These are phyloP conservation scores for Platygyra sinensis DNA, from an alignment of 64 coral and sea anemone species.

Conservation along the genomic window DNA sequence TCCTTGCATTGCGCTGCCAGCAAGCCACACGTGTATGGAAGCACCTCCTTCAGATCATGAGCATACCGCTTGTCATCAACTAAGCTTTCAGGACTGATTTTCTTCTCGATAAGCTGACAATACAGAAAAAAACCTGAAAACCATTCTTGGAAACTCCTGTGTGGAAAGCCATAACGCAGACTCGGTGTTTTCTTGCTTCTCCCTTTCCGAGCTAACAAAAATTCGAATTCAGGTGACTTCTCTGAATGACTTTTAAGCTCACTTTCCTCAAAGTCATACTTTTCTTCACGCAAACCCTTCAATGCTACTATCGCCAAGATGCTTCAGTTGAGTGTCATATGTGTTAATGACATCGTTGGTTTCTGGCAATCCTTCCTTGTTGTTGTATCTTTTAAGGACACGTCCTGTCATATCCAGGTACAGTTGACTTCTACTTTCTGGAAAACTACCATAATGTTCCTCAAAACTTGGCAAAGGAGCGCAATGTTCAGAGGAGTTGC, in stretches of 20 bases:
- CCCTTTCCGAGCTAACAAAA: not conserved
- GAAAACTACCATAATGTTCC: not conserved
- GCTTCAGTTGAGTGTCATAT: not conserved
- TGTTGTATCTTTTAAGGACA: slow-evolving; percentile 8
- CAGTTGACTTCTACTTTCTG: not conserved
- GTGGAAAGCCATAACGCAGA: not conserved
- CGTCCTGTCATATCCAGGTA: not conserved
- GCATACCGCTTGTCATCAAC: not conserved
- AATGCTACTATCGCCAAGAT: not conserved
- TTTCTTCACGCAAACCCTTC: not conserved
- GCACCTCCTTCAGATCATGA: not conserved
- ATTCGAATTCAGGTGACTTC: not conserved
- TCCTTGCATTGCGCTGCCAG: not conserved
- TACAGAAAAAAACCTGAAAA: slow-evolving; percentile 9
- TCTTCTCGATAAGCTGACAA: not conserved
- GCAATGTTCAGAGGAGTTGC: not conserved
- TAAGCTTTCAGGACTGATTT: not conserved
- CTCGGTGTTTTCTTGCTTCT: not conserved
- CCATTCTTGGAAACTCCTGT: slow-evolving; percentile 21
- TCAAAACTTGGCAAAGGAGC: slow-evolving; percentile 14
- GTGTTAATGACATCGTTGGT: not conserved
- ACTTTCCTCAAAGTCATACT: not conserved
- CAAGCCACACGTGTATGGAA: not conserved
- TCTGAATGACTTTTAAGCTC: not conserved
- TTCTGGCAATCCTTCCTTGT: not conserved